Evolutionary conservation across 2,888 invertebrate genomes (phyloP), one percentile per base, ranked within the genome.

Genomic region (Drosophila diplacantha): DNA sequence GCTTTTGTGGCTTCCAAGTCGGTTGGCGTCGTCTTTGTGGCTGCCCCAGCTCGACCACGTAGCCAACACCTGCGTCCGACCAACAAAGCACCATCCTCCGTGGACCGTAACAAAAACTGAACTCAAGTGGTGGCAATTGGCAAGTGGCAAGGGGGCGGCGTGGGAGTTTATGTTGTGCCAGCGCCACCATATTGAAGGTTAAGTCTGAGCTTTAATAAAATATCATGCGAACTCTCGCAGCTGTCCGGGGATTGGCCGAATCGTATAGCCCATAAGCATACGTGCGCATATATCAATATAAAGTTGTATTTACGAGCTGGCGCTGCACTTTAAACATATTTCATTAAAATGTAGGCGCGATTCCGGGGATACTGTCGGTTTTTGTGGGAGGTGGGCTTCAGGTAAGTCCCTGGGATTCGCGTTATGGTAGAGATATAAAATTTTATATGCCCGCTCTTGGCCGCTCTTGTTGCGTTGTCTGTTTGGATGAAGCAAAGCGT

Each of bases 31-130:
- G 61, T 76, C 80, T 70, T 80, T 75, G 80, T 64, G 72, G 67
- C 65, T 73, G 67, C 65, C 39, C 50, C 29, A 37, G 57, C 52
- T 52, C 74, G 66, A 68, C 74, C 76, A 83, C 85, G 76, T 84
- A 81, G 64, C 64, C 70, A 70, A 71, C 86, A 85, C 81, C 86
- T 85, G 85, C 78, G 86, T 79, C 84, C 84, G 80, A 73, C 74
- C 60, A 63, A 37, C 49, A 34, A 14, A 52, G 9, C 31, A 26
- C 31, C 57, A 41, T 26, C 52, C 60, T 29, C 59, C 56, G 57
- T 59, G 71, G 80, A 43, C 61, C 63, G 20, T 35, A 37, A 37
- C 61, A 67, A 57, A 51, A 51, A 46, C 50, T 43, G 60, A 69
- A 69, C 50, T 43, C 62, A 69, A 69, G 60, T 58, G 43, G 44